phyloP scores from a whole-genome alignment of 2,113 vertebrate genomes.

The Chloropsis hardwickii region DNA sequence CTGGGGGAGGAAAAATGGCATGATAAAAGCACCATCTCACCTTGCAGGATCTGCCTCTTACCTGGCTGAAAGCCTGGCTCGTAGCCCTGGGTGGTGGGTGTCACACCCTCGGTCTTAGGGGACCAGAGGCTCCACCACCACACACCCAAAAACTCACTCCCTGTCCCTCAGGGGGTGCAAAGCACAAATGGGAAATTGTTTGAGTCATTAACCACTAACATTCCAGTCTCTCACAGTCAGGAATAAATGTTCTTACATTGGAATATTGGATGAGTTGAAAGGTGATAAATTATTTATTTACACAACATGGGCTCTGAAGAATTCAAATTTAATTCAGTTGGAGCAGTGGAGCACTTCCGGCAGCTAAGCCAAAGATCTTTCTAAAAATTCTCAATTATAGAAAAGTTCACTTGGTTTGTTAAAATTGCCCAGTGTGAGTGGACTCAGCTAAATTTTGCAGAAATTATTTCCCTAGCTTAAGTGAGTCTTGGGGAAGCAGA shows the following conservation, averaged over 20 bases:
- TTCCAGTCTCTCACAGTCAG: background rate
- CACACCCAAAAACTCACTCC: background rate
- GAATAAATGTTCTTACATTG: background rate
- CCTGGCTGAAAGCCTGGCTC: background rate
- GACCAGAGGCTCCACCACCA: background rate
- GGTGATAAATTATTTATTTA: background rate
- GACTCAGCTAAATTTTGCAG: background rate
- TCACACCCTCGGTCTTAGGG: no score
- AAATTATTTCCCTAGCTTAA: background rate
- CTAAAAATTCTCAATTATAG: background rate
- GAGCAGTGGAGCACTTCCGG: background rate
- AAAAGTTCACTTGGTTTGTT: background rate
- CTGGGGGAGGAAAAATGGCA: background rate
- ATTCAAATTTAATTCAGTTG: background rate
- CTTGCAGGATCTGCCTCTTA: background rate
- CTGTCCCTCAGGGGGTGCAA: background rate
- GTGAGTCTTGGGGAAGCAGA: background rate
- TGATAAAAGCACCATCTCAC: background rate
- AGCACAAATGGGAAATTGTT: background rate
- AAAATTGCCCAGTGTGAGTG: background rate
- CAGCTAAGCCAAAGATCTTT: background rate
- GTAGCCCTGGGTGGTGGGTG: background rate
- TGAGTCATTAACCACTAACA: background rate
- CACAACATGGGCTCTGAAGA: background rate
- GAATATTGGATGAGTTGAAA: background rate